phyloP scores from a whole-genome alignment of 2,797 vertebrate genomes.

The Artibeus jamaicensis region DNA sequence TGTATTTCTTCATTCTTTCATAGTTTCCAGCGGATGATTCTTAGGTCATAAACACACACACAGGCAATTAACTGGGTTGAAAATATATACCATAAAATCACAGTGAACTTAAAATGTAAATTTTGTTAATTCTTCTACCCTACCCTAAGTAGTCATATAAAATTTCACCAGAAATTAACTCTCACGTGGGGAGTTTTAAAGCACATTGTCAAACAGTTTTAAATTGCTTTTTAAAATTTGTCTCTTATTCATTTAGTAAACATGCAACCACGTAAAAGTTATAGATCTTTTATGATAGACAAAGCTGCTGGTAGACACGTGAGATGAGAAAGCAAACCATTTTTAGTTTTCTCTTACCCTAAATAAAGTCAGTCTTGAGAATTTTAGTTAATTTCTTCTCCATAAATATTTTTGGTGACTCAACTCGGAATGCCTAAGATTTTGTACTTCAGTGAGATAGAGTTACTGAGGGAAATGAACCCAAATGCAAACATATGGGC shows the following conservation, averaged over 20 bases:
- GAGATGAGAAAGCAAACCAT: not conserved
- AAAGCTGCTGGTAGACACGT: not conserved
- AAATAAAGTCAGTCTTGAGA: not conserved
- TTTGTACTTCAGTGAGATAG: not conserved
- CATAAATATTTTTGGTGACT: not conserved
- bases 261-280: constrained; percentile 7
- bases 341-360: not conserved
- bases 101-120: not conserved
- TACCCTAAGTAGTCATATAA: not conserved
- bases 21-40: not conserved
- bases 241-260: not conserved
- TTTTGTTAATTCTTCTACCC: not conserved
- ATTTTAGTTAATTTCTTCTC: constrained; percentile 30
- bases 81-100: constrained; percentile 35
- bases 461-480: not conserved
- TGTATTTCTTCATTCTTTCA: not conserved
- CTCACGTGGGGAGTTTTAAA: not conserved
- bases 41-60: not conserved
- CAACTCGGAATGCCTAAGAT: not conserved
- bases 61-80: not conserved
- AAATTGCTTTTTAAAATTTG: not conserved
- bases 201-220: not conserved
- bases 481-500: not conserved
- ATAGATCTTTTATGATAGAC: not conserved
- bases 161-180: not conserved